A percentile compares a stretch with the other conserved stretches of the same genome.
These are phyloP conservation scores for Aplysina aerophoba DNA, from an alignment of 37 sponge, comb jelly and placozoan genomes.

Conservation along the genomic window DNA sequence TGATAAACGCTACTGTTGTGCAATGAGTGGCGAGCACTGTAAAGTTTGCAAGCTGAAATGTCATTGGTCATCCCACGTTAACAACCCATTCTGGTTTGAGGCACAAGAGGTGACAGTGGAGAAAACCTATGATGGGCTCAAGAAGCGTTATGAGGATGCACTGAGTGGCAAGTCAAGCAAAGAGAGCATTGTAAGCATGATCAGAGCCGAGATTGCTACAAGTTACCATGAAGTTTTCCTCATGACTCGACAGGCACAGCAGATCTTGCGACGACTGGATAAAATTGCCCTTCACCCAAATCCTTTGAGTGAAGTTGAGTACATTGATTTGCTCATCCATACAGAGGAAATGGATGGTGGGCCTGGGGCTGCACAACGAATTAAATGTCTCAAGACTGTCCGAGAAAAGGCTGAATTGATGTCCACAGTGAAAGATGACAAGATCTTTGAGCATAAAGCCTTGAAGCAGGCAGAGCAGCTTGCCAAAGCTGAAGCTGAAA, in stretches of 20 bases:
- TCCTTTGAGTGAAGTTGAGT: background rate
- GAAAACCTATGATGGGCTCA: background rate
- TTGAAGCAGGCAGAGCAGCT: no score
- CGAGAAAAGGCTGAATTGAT: background rate
- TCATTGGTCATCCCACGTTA: slow-evolving; percentile 60
- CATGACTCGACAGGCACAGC: slow-evolving; percentile 19
- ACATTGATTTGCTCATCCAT: slow-evolving; percentile 4
- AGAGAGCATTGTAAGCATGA: background rate
- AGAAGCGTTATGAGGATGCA: background rate
- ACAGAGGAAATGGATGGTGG: background rate
- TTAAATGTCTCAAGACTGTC: slow-evolving; percentile 6
- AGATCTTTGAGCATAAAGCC: background rate
- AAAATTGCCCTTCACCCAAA: slow-evolving; percentile 36
- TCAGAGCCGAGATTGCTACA: background rate
- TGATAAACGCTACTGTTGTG: slow-evolving; percentile 64
- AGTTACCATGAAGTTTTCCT: slow-evolving; percentile 15
- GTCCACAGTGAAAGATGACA: background rate
- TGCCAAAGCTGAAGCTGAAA: no score
- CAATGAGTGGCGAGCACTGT: slow-evolving; percentile 77
- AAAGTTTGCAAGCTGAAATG: slow-evolving; percentile 60
- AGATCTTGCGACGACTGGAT: slow-evolving; percentile 32
- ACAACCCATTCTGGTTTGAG: slow-evolving; percentile 64
- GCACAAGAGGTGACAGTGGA: background rate
- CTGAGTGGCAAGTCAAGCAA: background rate
- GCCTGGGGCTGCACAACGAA: background rate